phyloP scores from a whole-genome alignment of 2,888 invertebrate species.

The Endomychus coccineus region DNA sequence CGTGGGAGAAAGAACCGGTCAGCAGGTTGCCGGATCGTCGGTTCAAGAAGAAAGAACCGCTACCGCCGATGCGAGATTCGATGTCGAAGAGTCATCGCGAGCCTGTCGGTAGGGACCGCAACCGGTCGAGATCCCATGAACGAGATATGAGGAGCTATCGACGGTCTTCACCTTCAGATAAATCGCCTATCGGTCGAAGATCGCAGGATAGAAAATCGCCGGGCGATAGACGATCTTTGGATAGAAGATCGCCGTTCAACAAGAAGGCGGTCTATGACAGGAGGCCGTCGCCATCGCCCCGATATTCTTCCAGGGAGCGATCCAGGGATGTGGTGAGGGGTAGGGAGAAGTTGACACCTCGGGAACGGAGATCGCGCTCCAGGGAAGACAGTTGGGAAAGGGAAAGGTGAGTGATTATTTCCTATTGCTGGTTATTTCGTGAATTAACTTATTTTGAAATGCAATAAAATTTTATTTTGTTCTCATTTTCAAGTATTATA shows the following conservation, averaged over 20 bases:
- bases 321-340: conserved; percentile 7
- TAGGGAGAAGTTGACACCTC: conserved; percentile 25
- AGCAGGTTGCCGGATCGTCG: conserved; percentile 4
- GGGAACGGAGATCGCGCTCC: conserved; percentile 8
- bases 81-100: conserved; percentile 4
- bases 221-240: conserved; percentile 1
- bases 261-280: not conserved
- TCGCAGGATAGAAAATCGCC: not conserved
- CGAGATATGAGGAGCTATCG: too few species aligned
- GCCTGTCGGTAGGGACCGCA: not conserved
- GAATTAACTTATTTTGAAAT: too few species aligned
- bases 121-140: too few species aligned
- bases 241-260: conserved; percentile 4
- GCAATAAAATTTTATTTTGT: too few species aligned
- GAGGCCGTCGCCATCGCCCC: conserved; percentile 2
- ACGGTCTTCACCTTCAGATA: conserved; percentile 5
- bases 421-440: too few species aligned
- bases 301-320: conserved; percentile 3
- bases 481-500: too few species aligned
- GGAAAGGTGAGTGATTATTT: conserved; percentile 2
- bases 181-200: not conserved
- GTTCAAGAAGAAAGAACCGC: too few species aligned
- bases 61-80: conserved; percentile 44
- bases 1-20: conserved; percentile 16
- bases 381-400: conserved; percentile 21